phyloP scores from a whole-genome alignment of 2,113 vertebrate genomes.

The Oncorhynchus clarkii region DNA sequence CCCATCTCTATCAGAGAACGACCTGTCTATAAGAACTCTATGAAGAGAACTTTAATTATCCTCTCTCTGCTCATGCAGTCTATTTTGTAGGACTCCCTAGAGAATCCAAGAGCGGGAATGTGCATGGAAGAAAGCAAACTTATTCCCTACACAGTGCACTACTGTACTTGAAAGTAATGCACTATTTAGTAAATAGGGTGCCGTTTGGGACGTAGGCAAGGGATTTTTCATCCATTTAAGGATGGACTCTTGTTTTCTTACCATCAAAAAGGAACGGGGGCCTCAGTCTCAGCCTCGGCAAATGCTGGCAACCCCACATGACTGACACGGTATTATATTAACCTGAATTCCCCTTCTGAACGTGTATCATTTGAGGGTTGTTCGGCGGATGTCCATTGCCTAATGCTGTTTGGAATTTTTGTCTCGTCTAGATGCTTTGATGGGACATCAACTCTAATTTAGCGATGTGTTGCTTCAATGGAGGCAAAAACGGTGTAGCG shows the following conservation, averaged over 20 bases:
- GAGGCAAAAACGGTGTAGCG: conserved; percentile 46
- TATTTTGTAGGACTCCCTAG: conserved; percentile 31
- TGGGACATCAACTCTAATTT: conserved; percentile 66
- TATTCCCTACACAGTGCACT: conserved; percentile 24
- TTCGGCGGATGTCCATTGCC: too few species aligned
- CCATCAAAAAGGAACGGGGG: conserved; percentile 46
- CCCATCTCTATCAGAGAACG: conserved; percentile 58
- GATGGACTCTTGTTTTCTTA: conserved; percentile 48
- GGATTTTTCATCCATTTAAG: conserved; percentile 48
- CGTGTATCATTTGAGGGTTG: conserved; percentile 61
- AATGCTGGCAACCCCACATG: conserved; percentile 33
- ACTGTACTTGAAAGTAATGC: not conserved
- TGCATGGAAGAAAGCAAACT: not conserved
- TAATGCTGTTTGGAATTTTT: conserved; percentile 58
- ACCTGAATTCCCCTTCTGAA: conserved; percentile 62
- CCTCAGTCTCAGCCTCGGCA: conserved; percentile 16
- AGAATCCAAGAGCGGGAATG: not conserved
- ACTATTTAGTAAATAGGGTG: too few species aligned
- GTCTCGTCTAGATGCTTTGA: conserved; percentile 56
- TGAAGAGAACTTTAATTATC: conserved; percentile 67
- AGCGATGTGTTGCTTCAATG: conserved; percentile 49
- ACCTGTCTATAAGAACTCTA: conserved; percentile 47
- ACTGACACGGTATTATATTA: conserved; percentile 72
- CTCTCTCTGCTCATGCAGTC: conserved; percentile 21
- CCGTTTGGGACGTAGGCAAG: not conserved